These are phyloP conservation scores for Sciurus carolinensis DNA, from an alignment of 2,797 vertebrate species.

Conservation along the genomic window DNA sequence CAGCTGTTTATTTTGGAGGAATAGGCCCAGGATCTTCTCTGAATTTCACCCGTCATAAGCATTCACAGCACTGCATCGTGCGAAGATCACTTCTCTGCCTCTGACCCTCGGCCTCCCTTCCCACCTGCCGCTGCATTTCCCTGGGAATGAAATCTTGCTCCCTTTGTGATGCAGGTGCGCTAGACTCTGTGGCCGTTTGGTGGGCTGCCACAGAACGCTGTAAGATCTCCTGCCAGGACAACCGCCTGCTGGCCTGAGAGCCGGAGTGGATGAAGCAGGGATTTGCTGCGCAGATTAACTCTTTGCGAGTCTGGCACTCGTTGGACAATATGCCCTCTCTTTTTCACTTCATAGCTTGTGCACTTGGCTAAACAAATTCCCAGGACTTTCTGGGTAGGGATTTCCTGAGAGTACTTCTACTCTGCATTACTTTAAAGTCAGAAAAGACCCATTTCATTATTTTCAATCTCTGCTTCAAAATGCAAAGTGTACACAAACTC, in stretches of 20 bases:
- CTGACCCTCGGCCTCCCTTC: neutral
- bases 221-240: constrained; percentile 29
- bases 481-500: neutral
- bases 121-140: neutral
- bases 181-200: neutral
- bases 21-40: neutral
- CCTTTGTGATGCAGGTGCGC: neutral
- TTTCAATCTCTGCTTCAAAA: neutral
- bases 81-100: neutral
- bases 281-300: neutral
- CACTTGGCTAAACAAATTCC: neutral
- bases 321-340: neutral
- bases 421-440: neutral
- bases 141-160: neutral
- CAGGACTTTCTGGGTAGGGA: neutral
- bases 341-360: neutral
- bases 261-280: neutral
- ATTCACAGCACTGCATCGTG: accelerated
- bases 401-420: no score
- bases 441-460: neutral
- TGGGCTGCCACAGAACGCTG: neutral
- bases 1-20: neutral
- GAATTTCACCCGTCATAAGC: no score
- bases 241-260: neutral
- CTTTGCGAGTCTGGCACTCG: neutral